These are phyloP conservation scores for Prosopocoilus inquinatus DNA, from an alignment of 2,888 invertebrate genomes.

Conservation along the genomic window DNA sequence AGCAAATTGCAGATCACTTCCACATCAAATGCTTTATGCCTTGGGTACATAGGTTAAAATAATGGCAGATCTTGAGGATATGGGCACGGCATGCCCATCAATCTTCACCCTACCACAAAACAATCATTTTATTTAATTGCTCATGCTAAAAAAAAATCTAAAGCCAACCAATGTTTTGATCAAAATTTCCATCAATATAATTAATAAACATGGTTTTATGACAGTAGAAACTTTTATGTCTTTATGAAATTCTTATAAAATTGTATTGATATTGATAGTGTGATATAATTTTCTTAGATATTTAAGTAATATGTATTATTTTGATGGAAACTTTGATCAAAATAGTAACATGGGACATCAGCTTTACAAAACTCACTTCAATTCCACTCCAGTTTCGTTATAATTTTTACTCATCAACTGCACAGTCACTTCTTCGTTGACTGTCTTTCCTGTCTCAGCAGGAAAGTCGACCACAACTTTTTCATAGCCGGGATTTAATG, in stretches of 20 bases:
- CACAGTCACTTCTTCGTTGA: conserved; percentile 64
- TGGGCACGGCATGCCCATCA: conserved; percentile 54
- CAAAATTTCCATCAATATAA: too few relatives aligned
- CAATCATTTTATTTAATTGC: conserved; percentile 9
- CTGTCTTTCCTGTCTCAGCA: conserved; percentile 42
- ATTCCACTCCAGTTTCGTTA: conserved; percentile 46
- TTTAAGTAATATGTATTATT: too few relatives aligned
- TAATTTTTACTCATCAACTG: conserved; percentile 57
- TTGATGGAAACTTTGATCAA: too few relatives aligned
- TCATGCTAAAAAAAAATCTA: conserved; percentile 7
- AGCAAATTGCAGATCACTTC: too few relatives aligned
- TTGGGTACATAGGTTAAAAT: conserved; percentile 70
- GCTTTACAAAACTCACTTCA: conserved; percentile 48
- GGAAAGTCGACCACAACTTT: conserved; percentile 58
- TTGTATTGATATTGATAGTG: too few relatives aligned
- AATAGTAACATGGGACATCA: too few relatives aligned
- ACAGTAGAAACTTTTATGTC: too few relatives aligned
- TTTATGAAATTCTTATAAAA: too few relatives aligned
- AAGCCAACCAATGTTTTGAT: too few relatives aligned
- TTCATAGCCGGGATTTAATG: conserved; percentile 62
- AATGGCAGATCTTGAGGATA: conserved; percentile 63
- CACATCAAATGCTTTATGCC: conserved; percentile 1
- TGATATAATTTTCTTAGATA: too few relatives aligned
- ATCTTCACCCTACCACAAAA: conserved; percentile 56
- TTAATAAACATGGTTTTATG: too few relatives aligned